These are phyloP conservation scores for Eurois occulta DNA, from an alignment of 2,888 invertebrate genomes.

Conservation along the genomic window DNA sequence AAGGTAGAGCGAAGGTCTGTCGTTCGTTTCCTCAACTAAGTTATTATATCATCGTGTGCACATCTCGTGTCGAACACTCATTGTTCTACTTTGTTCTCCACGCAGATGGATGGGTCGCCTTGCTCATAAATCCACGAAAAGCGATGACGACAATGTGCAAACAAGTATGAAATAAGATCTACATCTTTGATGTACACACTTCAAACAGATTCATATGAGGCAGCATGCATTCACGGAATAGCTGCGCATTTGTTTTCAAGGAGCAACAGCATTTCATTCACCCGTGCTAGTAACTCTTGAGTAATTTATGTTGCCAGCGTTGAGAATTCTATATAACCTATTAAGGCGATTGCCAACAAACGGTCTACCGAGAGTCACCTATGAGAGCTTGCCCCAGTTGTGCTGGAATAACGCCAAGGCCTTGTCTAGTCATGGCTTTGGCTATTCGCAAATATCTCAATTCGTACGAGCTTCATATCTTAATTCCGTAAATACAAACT, in stretches of 20 bases:
- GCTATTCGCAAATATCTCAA: constrained; percentile 75
- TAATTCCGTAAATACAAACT: constrained; percentile 64
- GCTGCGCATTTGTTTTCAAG: constrained; percentile 57
- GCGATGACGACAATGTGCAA: constrained; percentile 60
- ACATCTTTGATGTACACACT: constrained; percentile 57
- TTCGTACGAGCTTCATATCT: constrained; percentile 68
- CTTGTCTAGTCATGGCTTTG: constrained; percentile 78
- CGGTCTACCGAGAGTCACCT: constrained; percentile 83
- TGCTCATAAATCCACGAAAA: constrained; percentile 58
- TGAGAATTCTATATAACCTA: constrained; percentile 81
- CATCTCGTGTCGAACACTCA: constrained; percentile 33
- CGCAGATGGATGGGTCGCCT: constrained; percentile 40
- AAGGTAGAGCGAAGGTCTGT: constrained; percentile 82
- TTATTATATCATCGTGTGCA: constrained; percentile 59
- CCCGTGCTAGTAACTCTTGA: constrained; percentile 63
- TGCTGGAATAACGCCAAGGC: constrained; percentile 85
- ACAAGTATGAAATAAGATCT: constrained; percentile 59
- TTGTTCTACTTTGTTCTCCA: constrained; percentile 37
- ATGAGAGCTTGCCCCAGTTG: constrained; percentile 84
- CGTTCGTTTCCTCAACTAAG: constrained; percentile 67
- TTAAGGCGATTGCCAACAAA: constrained; percentile 87
- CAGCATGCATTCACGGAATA: constrained; percentile 59
- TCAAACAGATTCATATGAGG: constrained; percentile 58
- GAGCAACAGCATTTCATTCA: constrained; percentile 67
- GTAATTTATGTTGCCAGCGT: constrained; percentile 66